Base-by-base conservation (phyloP, 64 coral and sea anemone genomes). In the Orbicella faveolata region DNA sequence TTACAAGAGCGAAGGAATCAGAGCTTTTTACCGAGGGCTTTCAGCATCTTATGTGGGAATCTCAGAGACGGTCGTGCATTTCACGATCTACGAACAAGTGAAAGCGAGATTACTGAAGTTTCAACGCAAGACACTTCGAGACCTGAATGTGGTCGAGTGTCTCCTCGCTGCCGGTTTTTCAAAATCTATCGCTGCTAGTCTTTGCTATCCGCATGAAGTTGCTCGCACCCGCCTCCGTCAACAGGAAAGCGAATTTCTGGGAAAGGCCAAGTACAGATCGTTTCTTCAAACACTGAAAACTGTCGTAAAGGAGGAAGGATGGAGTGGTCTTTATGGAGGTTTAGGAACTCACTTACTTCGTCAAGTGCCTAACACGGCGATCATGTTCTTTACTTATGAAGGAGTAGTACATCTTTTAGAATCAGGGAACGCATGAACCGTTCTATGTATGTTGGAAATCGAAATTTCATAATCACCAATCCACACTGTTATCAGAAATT, bases 351-450 rank as follows among this genome's bases (percentile, higher is more conserved):
- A 98, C 85, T 84, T 98, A 62, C 70, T 98, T 36, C 92, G 96
- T 23, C 91, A 91, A 82, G 96, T 98, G 21, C 96, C 96, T 0
- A 98, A 98, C 75, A 98, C 96, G 64, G 96, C 92, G 6, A 98
- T 98, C n/a, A 98, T 98, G 93, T 98, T 98, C 69, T 86, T 98
- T 8, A 98, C 96, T 37, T 98, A 98, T 67, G 96, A 98, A 87
- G 75, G 85, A 48, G 87, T 98, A 79, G 92, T 98, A 62, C 67
- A 98, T 44, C 52, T 98, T 23, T 84, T 92, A 11, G 93, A 92
- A 18, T 84, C 55, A 20, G 8, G 21, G 13, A 84, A 30, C 39
- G 64, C 37, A 3, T 84, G 51, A 84, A 68, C 41, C 64, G 9
- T 26, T 20, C 3, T 25, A 1, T 69, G 20, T n/a, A 69, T n/a